Evolutionary conservation across 2,888 invertebrate genomes (phyloP).

Genomic region (Euplagia quadripunctaria): DNA sequence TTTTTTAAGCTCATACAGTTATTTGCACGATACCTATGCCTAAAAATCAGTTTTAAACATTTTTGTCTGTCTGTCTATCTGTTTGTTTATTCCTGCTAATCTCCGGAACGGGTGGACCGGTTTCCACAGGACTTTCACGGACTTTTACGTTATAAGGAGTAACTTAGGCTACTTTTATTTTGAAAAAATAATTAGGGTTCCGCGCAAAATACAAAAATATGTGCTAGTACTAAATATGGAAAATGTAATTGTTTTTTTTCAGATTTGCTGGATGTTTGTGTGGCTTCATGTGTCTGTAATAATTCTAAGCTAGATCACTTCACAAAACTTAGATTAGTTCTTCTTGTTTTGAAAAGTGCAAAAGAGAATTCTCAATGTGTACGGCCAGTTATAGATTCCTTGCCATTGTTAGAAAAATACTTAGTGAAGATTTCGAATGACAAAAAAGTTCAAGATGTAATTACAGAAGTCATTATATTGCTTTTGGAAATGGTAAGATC

Average conservation of each 20-base stretch:
- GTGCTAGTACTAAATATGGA: too few relatives aligned
- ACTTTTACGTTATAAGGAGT: too few relatives aligned
- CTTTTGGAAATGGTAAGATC: slow-evolving; percentile 70
- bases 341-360: slow-evolving; percentile 79
- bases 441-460: slow-evolving; percentile 77
- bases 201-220: too few relatives aligned
- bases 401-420: slow-evolving; percentile 67
- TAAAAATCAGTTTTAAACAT: too few relatives aligned
- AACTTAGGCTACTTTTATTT: too few relatives aligned
- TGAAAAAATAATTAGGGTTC: too few relatives aligned
- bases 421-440: slow-evolving; percentile 66
- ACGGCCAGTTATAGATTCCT: slow-evolving; percentile 69
- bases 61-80: too few relatives aligned
- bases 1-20: too few relatives aligned
- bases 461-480: slow-evolving; percentile 71
- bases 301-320: slow-evolving; percentile 72
- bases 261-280: slow-evolving; percentile 77
- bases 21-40: too few relatives aligned
- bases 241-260: slow-evolving; percentile 39
- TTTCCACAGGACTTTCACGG: too few relatives aligned
- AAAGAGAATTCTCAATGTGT: slow-evolving; percentile 74
- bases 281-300: slow-evolving; percentile 64
- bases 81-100: too few relatives aligned
- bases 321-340: slow-evolving; percentile 76
- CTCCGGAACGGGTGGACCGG: too few relatives aligned